Evolutionary conservation across 2,888 invertebrate genomes (phyloP).

Genomic region (Ornithoptera priamus): DNA sequence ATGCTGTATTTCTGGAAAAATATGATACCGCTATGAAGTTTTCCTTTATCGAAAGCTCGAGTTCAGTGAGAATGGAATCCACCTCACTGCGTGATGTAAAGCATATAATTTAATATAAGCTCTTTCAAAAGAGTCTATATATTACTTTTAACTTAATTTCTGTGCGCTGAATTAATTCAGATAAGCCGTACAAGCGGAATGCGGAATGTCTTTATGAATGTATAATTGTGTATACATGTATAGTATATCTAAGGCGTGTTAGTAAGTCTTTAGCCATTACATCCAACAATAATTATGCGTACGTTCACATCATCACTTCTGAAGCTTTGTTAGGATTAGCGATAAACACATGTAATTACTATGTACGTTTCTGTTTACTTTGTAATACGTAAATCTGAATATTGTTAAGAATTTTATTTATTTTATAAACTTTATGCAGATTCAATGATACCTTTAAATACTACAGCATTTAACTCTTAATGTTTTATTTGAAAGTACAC

Average conservation of each 20-base stretch:
- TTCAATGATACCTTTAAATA: background rate
- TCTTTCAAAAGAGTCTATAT: background rate
- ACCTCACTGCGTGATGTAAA: too few species aligned
- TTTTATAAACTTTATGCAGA: background rate
- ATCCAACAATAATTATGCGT: background rate
- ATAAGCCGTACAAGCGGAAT: background rate
- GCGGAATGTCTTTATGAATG: background rate
- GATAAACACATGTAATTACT: background rate
- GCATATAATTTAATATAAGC: too few species aligned
- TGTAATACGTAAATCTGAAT: background rate
- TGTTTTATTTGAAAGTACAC: too few species aligned
- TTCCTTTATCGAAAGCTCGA: too few species aligned
- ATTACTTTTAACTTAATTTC: background rate
- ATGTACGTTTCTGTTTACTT: background rate
- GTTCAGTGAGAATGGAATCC: too few species aligned
- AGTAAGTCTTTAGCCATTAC: background rate
- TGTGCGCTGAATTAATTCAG: background rate
- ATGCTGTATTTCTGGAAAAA: too few species aligned
- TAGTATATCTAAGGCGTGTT: background rate
- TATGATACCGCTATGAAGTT: too few species aligned
- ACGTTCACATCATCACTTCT: background rate
- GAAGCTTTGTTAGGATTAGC: background rate
- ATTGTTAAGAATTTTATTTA: background rate
- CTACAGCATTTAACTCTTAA: too few species aligned
- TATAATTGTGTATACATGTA: background rate